phyloP scores from a whole-genome alignment of 2,113 vertebrate genomes.

The Cololabis saira region DNA sequence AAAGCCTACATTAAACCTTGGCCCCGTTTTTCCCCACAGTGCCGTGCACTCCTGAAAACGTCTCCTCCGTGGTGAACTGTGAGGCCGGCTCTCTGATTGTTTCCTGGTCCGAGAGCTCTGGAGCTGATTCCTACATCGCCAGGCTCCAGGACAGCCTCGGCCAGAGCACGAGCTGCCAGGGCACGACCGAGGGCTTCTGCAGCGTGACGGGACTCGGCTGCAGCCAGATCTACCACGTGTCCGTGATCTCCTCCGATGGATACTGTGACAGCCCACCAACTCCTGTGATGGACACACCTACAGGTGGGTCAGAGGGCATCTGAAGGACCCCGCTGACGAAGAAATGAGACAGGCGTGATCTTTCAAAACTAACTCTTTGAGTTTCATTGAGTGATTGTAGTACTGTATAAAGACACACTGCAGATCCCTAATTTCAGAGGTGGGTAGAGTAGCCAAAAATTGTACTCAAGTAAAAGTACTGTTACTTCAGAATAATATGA shows the following conservation, averaged over 20 bases:
- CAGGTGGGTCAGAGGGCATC: slow-evolving; percentile 65
- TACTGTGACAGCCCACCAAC: slow-evolving; percentile 74
- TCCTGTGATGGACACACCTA: slow-evolving; percentile 27
- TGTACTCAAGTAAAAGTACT: too few species aligned
- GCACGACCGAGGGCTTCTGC: slow-evolving; percentile 61
- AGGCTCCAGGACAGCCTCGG: slow-evolving; percentile 63
- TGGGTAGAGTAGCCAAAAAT: too few species aligned
- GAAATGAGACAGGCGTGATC: too few species aligned
- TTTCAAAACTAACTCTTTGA: too few species aligned
- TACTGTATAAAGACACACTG: too few species aligned
- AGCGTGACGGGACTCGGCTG: slow-evolving; percentile 72
- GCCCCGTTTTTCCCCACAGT: slow-evolving; percentile 55
- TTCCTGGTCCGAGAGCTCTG: slow-evolving; percentile 73
- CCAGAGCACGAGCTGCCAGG: slow-evolving; percentile 70
- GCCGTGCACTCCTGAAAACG: slow-evolving; percentile 73
- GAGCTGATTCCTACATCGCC: slow-evolving; percentile 76
- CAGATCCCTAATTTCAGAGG: too few species aligned
- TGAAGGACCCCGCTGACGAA: not conserved
- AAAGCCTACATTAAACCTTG: not conserved
- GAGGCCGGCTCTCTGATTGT: slow-evolving; percentile 55
- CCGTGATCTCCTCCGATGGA: slow-evolving; percentile 74
- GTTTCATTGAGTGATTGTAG: too few species aligned
- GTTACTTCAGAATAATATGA: too few species aligned
- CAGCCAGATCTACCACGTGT: slow-evolving; percentile 75
- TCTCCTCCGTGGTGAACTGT: slow-evolving; percentile 64